These are phyloP conservation scores for Proterorhinus semilunaris DNA, from an alignment of 2,113 vertebrate genomes.

Conservation along the genomic window DNA sequence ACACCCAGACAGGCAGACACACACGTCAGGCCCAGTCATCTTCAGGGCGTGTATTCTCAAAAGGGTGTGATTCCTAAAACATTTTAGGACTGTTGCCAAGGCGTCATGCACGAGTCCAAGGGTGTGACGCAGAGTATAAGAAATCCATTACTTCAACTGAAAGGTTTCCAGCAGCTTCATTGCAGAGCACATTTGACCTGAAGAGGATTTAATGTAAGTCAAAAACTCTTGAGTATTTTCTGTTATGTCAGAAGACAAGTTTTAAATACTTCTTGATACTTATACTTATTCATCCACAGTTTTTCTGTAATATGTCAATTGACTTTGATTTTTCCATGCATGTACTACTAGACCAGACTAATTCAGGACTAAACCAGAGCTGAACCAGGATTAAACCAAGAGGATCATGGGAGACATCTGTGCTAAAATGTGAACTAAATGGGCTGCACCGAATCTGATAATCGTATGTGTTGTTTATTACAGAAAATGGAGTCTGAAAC, in stretches of 20 bases:
- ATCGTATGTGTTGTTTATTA: not conserved
- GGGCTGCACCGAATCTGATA: not conserved
- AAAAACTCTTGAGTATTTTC: not conserved
- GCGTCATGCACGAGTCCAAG: not conserved
- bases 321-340: too few species aligned
- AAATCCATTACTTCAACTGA: not conserved
- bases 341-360: not conserved
- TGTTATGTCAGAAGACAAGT: not conserved
- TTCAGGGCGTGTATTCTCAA: conserved; percentile 7
- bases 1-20: conserved; percentile 6
- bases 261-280: too few species aligned
- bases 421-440: not conserved
- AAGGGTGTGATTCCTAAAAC: conserved; percentile 26
- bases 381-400: not conserved
- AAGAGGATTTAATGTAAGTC: conserved; percentile 22
- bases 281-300: too few species aligned
- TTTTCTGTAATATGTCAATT: too few species aligned
- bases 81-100: conserved; percentile 5
- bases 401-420: not conserved
- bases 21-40: not conserved
- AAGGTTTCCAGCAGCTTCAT: not conserved
- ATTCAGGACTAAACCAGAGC: not conserved
- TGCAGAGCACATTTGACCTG: not conserved
- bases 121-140: conserved; percentile 17
- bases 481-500: conserved; percentile 43